phyloP scores from a whole-genome alignment of 2,797 vertebrate genomes.

The Sebastes iracundus region DNA sequence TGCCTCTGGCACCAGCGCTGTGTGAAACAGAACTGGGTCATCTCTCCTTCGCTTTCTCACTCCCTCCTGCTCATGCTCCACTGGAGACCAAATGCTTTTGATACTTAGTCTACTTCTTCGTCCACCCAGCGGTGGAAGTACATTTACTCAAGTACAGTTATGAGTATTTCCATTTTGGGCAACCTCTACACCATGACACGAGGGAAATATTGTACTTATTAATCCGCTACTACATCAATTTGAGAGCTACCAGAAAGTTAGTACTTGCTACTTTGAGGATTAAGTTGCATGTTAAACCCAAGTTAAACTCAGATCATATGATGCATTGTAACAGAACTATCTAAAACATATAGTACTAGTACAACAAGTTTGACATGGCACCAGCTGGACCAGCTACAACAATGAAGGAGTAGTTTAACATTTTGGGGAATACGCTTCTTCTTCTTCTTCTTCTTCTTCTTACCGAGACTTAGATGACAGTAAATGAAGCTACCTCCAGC shows the following conservation, averaged over 20 bases:
- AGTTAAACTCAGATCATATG: background rate
- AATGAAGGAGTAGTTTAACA: background rate
- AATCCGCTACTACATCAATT: background rate
- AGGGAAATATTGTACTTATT: background rate
- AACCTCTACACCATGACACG: background rate
- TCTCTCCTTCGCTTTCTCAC: conserved; percentile 60
- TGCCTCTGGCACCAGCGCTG: conserved; percentile 72
- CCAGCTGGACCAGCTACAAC: background rate
- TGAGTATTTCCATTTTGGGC: background rate
- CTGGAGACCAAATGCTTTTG: conserved; percentile 54
- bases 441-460: background rate
- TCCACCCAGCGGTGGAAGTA: conserved; percentile 10
- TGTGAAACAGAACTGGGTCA: conserved; percentile 82
- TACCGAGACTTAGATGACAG: background rate
- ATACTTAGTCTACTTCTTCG: conserved; percentile 39
- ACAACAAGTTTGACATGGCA: background rate
- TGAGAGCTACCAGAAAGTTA: background rate
- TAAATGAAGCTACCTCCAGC: background rate
- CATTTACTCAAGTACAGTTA: background rate
- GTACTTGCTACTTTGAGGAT: background rate
- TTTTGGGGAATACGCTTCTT: background rate
- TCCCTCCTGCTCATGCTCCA: conserved; percentile 56
- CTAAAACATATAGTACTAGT: background rate
- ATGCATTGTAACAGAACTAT: background rate
- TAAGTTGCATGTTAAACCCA: background rate